These are phyloP conservation scores for Chondrilla cf. caribensis DNA, from an alignment of 37 sponge, comb jelly and placozoan genomes.

Conservation along the genomic window DNA sequence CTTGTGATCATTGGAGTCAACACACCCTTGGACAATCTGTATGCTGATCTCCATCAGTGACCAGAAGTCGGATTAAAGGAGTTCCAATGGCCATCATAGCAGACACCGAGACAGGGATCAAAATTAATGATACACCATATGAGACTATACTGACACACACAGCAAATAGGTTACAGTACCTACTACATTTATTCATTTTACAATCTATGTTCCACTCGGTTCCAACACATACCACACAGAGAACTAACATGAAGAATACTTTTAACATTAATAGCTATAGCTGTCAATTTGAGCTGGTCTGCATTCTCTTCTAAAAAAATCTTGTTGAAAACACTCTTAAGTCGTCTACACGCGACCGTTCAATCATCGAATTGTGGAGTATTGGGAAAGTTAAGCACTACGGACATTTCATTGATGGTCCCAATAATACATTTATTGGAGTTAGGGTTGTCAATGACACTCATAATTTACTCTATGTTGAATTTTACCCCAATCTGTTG, in stretches of 20 bases:
- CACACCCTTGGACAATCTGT: no score
- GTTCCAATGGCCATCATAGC: no score
- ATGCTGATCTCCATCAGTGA: no score
- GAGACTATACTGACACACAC: no score
- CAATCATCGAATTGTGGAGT: conserved; percentile 76
- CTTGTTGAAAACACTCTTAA: not conserved
- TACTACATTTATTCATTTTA: no score
- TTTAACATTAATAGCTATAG: conserved; percentile 77
- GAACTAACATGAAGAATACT: conserved; percentile 74
- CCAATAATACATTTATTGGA: conserved; percentile 74
- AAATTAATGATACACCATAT: no score
- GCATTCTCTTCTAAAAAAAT: conserved; percentile 48
- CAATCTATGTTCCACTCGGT: no score
- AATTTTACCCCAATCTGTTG: conserved; percentile 33
- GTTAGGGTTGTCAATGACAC: conserved; percentile 66
- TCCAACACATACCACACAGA: no score
- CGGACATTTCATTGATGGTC: conserved; percentile 63
- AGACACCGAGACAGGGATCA: no score
- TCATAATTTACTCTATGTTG: conserved; percentile 65
- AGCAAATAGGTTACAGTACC: no score
- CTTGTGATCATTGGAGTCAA: no score
- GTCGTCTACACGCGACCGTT: conserved; percentile 5
- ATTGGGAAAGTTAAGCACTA: conserved; percentile 58
- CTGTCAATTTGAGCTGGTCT: conserved; percentile 52
- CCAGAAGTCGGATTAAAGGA: no score